These are phyloP conservation scores for Austrofundulus limnaeus DNA, from an alignment of 2,113 vertebrate species.

Conservation along the genomic window DNA sequence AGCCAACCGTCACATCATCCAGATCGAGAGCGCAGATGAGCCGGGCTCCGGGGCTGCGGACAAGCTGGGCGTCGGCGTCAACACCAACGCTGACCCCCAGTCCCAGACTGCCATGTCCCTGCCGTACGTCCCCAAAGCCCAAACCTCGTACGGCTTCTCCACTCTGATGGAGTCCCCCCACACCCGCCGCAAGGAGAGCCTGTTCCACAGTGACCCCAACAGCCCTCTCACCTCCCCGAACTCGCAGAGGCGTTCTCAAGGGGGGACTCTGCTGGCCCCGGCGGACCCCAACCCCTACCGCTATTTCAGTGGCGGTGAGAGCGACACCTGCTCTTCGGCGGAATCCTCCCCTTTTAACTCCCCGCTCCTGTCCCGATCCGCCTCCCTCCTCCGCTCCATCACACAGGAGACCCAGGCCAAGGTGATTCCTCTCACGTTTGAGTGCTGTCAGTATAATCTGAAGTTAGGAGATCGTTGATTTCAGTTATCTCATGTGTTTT, in stretches of 20 bases:
- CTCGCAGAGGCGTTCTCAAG: slow-evolving; percentile 81
- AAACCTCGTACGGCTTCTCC: slow-evolving; percentile 94
- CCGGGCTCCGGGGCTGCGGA: slow-evolving; percentile 46
- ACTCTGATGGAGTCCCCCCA: slow-evolving; percentile 94
- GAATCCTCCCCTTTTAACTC: slow-evolving; percentile 94
- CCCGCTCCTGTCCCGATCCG: slow-evolving; percentile 90
- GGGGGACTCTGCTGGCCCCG: slow-evolving; percentile 75
- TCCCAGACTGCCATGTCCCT: slow-evolving; percentile 91
- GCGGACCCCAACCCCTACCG: slow-evolving; percentile 86
- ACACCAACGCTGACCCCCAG: slow-evolving; percentile 87
- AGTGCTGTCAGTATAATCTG: not conserved
- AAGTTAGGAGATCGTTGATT: not conserved
- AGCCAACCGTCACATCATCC: slow-evolving; percentile 91
- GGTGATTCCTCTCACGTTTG: slow-evolving; percentile 49
- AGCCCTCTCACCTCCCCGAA: slow-evolving; percentile 88
- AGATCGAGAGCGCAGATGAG: slow-evolving; percentile 92
- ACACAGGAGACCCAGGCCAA: slow-evolving; percentile 92
- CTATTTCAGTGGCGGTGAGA: slow-evolving; percentile 94
- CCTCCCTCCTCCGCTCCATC: slow-evolving; percentile 90
- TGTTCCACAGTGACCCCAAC: slow-evolving; percentile 92
- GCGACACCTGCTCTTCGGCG: slow-evolving; percentile 93
- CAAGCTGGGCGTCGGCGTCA: slow-evolving; percentile 24
- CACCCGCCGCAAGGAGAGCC: slow-evolving; percentile 91
- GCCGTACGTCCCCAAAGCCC: slow-evolving; percentile 92
- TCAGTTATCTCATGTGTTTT: slow-evolving; percentile 5